Evolutionary conservation across 2,797 vertebrate genomes (phyloP), one percentile per base, ranked within the genome.

Genomic region (Coluber constrictor): DNA sequence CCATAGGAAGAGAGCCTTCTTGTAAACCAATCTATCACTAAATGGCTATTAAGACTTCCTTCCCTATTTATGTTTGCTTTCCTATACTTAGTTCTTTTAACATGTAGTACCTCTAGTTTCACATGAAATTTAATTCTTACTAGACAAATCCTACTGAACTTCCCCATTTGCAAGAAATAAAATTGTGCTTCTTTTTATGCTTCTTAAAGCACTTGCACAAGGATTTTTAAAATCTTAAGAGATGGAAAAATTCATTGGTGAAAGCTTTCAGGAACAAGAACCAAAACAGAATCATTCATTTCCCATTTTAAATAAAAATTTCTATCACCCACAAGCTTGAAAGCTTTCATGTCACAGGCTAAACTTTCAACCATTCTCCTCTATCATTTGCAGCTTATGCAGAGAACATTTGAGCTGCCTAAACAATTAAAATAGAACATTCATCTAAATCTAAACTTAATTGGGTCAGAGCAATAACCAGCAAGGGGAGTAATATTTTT

Each of bases 401-500:
- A 92, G 29, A 91, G 87, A 89, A 92, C 10, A 23, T 89, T 59
- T 87, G 37, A 92, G 70, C 37, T 87, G 12, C 60, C 87, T 89
- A 23, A 55, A 91, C 55, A 60, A 60, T 57, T 23, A 57, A 91
- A 91, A 66, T 13, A 37, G 56, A 63, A 86, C 29, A 74, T 37
- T 55, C 43, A 56, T 70, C 18, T 16, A 56, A 79, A 93, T 55
- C 92, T 92, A 94, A 92, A 92, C 56, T 86, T 59, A 63, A 86
- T 23, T 83, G 43, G 43, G 43, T 66, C 83, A 87, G 90, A 94
- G 93, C 89, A 95, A 90, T 89, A 91, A 88, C 60, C 92, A 94
- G 74, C 89, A 57, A 88, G 87, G 90, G 89, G 93, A 91, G 90
- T 94, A 94, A 92, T 90, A 63, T 55, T 90, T 93, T 63, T 59